Evolutionary conservation across 2,888 invertebrate genomes (phyloP), one percentile per base, ranked within the genome.

Genomic region (Colostygia pectinataria): DNA sequence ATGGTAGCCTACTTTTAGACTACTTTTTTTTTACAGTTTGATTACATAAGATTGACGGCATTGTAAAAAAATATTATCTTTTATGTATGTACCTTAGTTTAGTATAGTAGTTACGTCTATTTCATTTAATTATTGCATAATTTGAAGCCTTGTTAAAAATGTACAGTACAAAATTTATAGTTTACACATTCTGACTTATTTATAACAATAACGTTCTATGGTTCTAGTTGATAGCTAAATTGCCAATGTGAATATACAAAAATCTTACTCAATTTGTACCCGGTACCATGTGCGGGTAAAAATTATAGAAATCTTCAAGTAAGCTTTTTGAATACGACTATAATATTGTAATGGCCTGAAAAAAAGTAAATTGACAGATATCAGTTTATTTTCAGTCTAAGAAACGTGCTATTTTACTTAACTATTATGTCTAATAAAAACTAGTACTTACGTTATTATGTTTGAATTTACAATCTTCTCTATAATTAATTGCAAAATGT

Each of bases 341-440:
- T 18, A 34, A 13, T 20, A 45, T 51, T 41, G 41, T 12, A 52
- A 47, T 52, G 52, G 46, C 46, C 42, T 43, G 46, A 46, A 46
- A 46, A n/a, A 12, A 38, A 25, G 32, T 20, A 39, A 46, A 46
- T 46, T 46, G 46, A 42, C 42, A 34, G 38, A 33, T 46, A 34
- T 46, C 52, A 46, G 52, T 52, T 28, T 38, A 46, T 39, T 34
- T 42, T 46, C 46, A 52, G 52, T 52, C 46, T 46, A 52, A 46
- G 37, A 41, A 42, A 39, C 38, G 27, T 46, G n/a, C 34, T 43
- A 52, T 33, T 14, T 44, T 44, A 48, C 42, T 28, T 48, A 37
- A 33, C n/a, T n/a, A n/a, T 29, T 51, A 51, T 31, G 23, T 29
- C 37, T 51, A 51, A 39, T 50, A 40, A 41, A 27, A 37, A 45